Percentiles rank a stretch among this genome's conserved stretches.
Conservation (phyloP, 2,888 invertebrate species). For the Dorcus hopei region DNA sequence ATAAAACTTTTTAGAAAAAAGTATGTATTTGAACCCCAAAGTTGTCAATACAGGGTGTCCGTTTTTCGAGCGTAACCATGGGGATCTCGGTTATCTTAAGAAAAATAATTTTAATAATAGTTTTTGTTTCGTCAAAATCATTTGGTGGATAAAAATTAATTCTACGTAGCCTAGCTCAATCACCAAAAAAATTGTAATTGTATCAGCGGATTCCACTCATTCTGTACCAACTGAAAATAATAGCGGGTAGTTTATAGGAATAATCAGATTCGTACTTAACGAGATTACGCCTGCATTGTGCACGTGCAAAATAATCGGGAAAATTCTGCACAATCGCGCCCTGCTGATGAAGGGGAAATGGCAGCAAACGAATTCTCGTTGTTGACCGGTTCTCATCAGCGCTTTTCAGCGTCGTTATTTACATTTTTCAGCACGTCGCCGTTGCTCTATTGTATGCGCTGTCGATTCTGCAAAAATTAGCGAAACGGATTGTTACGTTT, state of each 20-base stretch:
- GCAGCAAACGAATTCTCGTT: constrained; percentile 16
- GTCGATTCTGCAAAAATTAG: neutral
- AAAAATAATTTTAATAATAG: too few species aligned
- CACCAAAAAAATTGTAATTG: too few species aligned
- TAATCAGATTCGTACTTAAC: constrained; percentile 37
- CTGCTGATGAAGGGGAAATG: constrained; percentile 35
- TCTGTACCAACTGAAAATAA: neutral
- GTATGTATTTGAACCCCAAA: too few species aligned
- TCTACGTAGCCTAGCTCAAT: too few species aligned
- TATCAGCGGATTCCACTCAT: too few species aligned
- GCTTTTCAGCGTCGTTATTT: constrained; percentile 15
- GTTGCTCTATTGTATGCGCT: neutral
- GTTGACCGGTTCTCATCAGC: constrained; percentile 14
- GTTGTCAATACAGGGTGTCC: too few species aligned
- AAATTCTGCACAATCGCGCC: constrained; percentile 35
- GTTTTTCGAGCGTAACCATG: too few species aligned
- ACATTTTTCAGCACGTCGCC: neutral
- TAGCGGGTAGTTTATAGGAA: constrained; percentile 21
- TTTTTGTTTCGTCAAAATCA: too few species aligned
- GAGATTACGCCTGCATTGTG: constrained; percentile 40
- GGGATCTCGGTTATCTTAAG: too few species aligned
- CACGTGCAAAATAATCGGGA: constrained; percentile 32
- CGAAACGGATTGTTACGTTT: neutral
- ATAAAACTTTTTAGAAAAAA: too few species aligned
- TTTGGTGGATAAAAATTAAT: too few species aligned